phyloP scores from a whole-genome alignment of 1,140 invertebrate species.

The Trachelipus rathkii region DNA sequence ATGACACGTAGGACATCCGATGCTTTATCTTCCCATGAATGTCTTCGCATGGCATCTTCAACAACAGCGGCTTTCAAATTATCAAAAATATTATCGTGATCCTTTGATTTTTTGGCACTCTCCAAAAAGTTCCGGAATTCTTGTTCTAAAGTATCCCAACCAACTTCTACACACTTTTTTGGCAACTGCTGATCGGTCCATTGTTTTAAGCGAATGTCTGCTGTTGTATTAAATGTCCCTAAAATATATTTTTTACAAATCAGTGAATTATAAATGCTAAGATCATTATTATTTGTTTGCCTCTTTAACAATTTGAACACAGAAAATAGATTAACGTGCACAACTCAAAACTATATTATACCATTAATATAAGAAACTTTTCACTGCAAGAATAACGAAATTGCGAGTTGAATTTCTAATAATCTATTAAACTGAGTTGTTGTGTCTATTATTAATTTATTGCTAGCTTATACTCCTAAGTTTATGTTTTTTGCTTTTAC shows the following conservation, averaged over 20 bases:
- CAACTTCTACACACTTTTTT: constrained; percentile 74
- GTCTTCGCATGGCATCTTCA: constrained; percentile 74
- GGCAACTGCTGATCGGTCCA: constrained; percentile 91
- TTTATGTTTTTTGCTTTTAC: no score
- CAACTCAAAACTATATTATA: no score
- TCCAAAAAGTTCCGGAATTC: constrained; percentile 78
- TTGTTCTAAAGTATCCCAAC: constrained; percentile 77
- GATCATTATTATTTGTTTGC: no score
- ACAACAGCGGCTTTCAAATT: constrained; percentile 82
- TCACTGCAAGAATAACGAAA: no score
- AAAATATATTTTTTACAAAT: not conserved
- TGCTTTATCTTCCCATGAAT: constrained; percentile 86
- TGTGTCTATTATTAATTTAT: no score
- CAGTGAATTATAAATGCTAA: no score
- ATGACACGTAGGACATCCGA: constrained; percentile 82
- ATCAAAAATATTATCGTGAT: constrained; percentile 87
- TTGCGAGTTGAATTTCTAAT: no score
- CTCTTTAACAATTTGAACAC: no score
- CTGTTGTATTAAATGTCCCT: constrained; percentile 91
- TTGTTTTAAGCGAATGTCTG: constrained; percentile 92
- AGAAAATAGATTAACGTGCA: no score
- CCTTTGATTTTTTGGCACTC: constrained; percentile 63
- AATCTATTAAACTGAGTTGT: no score
- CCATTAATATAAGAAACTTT: no score
- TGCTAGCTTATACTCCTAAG: no score